Conservation (phyloP, 2,888 invertebrate species). For the Drosophila fungiperda region DNA sequence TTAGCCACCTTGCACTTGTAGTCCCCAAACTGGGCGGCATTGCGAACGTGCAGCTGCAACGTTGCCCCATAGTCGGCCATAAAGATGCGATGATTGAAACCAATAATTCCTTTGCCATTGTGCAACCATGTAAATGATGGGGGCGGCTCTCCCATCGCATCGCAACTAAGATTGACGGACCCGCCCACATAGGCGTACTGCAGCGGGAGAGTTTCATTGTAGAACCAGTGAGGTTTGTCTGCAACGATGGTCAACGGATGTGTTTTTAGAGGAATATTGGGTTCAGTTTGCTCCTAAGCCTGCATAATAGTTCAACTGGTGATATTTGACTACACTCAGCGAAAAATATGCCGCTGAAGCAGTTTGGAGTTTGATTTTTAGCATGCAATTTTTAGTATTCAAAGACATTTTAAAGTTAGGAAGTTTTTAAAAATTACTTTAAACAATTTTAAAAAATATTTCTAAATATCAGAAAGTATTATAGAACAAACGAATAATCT, state of each 20-base stretch:
- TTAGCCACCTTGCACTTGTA: slow-evolving; percentile 87
- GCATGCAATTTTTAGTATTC: neutral
- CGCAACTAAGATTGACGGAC: slow-evolving; percentile 87
- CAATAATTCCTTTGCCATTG: slow-evolving; percentile 81
- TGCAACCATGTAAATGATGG: slow-evolving; percentile 86
- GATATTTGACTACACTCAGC: slow-evolving; percentile 6
- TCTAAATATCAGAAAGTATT: neutral
- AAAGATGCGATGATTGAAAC: slow-evolving; percentile 82
- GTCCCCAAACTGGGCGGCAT: slow-evolving; percentile 85
- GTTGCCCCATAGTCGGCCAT: slow-evolving; percentile 83
- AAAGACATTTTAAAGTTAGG: neutral
- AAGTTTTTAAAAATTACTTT: neutral
- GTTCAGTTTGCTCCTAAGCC: slow-evolving; percentile 3
- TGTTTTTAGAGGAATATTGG: slow-evolving; percentile 3
- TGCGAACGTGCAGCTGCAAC: slow-evolving; percentile 81
- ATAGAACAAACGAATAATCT: neutral
- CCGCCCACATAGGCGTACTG: slow-evolving; percentile 86
- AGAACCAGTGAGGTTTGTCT: slow-evolving; percentile 84
- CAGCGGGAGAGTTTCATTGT: slow-evolving; percentile 76
- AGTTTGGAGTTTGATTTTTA: neutral
- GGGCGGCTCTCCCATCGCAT: slow-evolving; percentile 86
- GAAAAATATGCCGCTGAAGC: neutral
- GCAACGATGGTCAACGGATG: slow-evolving; percentile 20
- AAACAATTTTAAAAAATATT: neutral
- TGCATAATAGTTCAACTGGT: slow-evolving; percentile 23